Evolutionary conservation across 1,140 invertebrate genomes (phyloP), one percentile per base, ranked within the genome.

Genomic region (Cheumatopsyche charites): DNA sequence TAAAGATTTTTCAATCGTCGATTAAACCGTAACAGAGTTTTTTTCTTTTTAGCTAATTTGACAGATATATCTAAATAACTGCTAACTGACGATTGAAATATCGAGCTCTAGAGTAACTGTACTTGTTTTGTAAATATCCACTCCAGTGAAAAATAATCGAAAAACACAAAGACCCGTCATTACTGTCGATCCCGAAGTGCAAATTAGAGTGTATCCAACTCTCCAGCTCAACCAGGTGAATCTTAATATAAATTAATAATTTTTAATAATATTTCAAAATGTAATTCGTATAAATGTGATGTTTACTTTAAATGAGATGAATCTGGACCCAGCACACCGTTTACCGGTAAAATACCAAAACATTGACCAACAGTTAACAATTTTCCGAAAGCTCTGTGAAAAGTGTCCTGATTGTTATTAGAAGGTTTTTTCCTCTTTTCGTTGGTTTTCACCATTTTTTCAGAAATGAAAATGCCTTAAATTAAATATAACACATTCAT

Each of bases 41-140:
- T n/a, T n/a, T n/a, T n/a, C n/a, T n/a, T n/a, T n/a, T n/a, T n/a
- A n/a, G n/a, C n/a, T n/a, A n/a, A n/a, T n/a, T n/a, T n/a, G n/a
- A n/a, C n/a, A n/a, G n/a, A n/a, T n/a, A n/a, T n/a, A n/a, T n/a
- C n/a, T n/a, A n/a, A n/a, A n/a, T n/a, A n/a, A n/a, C n/a, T n/a
- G n/a, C n/a, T n/a, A n/a, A n/a, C n/a, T n/a, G n/a, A n/a, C n/a
- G n/a, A n/a, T n/a, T n/a, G n/a, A n/a, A n/a, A n/a, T n/a, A n/a
- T n/a, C n/a, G n/a, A n/a, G n/a, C n/a, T n/a, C n/a, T n/a, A n/a
- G n/a, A n/a, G n/a, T n/a, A n/a, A n/a, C n/a, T n/a, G 29, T 73
- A 75, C 74, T 75, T 1, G 71, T 73, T 71, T 71, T 75, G 23
- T 67, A 73, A 17, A 75, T 73, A 26, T 75, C 74, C 19, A 73